A percentile compares a stretch with the other conserved stretches of the same genome.
Conservation (phyloP, 2,888 invertebrate species). For the Rhabditophanes sp. region DNA sequence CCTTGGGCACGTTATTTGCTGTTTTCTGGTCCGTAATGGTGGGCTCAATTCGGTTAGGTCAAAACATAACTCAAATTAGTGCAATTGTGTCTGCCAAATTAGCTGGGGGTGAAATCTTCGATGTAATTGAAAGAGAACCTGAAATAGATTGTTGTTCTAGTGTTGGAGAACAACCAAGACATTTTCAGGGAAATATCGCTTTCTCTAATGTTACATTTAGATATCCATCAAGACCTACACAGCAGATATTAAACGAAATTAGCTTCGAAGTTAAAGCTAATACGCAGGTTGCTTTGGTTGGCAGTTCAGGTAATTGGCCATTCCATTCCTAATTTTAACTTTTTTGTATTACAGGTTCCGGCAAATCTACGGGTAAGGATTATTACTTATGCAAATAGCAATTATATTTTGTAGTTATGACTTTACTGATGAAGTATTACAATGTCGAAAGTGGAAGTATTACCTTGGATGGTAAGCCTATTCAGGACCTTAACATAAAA, state of each 20-base stretch:
- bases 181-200: slow-evolving; percentile 46
- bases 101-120: slow-evolving; percentile 54
- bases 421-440: slow-evolving; percentile 25
- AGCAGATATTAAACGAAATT: slow-evolving; percentile 31
- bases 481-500: too few relatives aligned
- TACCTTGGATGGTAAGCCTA: slow-evolving; percentile 11
- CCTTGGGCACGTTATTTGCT: slow-evolving; percentile 27
- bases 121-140: slow-evolving; percentile 48
- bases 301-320: too few relatives aligned
- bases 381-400: too few relatives aligned
- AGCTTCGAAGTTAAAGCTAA: too few relatives aligned
- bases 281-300: too few relatives aligned
- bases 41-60: slow-evolving; percentile 54
- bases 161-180: slow-evolving; percentile 45
- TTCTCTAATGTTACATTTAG: slow-evolving; percentile 46
- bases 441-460: slow-evolving; percentile 18
- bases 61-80: slow-evolving; percentile 65
- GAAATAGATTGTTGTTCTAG: slow-evolving; percentile 47
- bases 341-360: too few relatives aligned
- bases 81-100: slow-evolving; percentile 64
- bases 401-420: too few relatives aligned
- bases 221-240: slow-evolving; percentile 46
- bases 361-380: too few relatives aligned
- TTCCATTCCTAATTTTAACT: too few relatives aligned
- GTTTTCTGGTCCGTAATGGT: slow-evolving; percentile 37